Base-by-base conservation (phyloP, 1,140 invertebrate species). In the Nephotettix cincticeps region DNA sequence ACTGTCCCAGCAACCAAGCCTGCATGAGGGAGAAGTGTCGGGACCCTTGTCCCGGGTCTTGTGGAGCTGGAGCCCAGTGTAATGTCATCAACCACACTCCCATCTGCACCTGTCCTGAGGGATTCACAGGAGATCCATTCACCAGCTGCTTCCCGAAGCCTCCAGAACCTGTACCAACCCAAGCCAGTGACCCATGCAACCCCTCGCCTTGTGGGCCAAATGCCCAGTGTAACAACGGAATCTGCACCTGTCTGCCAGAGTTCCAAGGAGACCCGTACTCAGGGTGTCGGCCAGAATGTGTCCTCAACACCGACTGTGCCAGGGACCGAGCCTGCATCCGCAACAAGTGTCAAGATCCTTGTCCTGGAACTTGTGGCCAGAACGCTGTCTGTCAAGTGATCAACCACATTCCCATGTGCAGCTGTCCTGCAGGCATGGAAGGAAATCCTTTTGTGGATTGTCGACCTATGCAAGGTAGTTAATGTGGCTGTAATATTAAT, bases 121-220 rank as follows among this genome's bases (percentile, higher is more conserved):
- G 89, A 66, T 89, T 84, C 76, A 87, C 84, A 25, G 90, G 91
- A 45, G 87, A 92, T 85, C 89, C 91, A 29, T 91, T 91, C 74
- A 83, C 81, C 68, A 80, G 81, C 71, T 89, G 86, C 74, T 82
- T 79, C 73, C 81, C 82, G 1, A 85, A 85, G 81, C 83, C 83
- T 70, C 76, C 81, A 67, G 79, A 80, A 81, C 77, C 29, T 36
- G 67, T 72, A 56, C 69, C 72, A 70, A 66, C 75, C 32, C 64
- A 72, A 69, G 68, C 66, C 9, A 67, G 36, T 54, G 85, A 92
- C 80, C 90, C 90, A 40, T 93, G 91, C 78, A 80, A 88, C 13
- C 90, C 91, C 71, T 91, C 89, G 29, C 87, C 88, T 0, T 93
- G 92, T 78, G 92, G 91, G 36, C 81, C 86, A 4, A 92, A 92